Percentiles rank a stretch among this genome's conserved stretches.
These are phyloP conservation scores for Microcebus ravelobensis DNA, from an alignment of 2,113 vertebrate genomes.

Conservation along the genomic window DNA sequence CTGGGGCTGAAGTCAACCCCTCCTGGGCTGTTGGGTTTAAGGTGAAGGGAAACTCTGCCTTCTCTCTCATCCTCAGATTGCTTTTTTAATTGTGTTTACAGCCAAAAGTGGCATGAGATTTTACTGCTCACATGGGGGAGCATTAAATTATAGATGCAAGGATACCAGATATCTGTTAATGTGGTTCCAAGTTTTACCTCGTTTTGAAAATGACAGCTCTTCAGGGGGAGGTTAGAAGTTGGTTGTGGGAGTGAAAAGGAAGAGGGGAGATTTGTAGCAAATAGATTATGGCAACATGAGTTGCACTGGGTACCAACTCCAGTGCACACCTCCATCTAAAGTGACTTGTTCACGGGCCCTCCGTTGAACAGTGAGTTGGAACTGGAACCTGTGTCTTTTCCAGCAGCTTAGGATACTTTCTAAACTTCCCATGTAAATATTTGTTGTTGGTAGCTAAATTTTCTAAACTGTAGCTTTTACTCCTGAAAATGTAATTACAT, in stretches of 20 bases:
- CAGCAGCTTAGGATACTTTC: background rate
- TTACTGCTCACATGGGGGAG: background rate
- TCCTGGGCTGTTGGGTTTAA: background rate
- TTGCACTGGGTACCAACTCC: background rate
- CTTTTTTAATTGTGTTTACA: background rate
- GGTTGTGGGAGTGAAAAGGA: background rate
- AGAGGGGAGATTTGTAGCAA: background rate
- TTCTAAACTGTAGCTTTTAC: background rate
- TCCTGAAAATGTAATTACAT: background rate
- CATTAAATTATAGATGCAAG: background rate
- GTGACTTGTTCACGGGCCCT: background rate
- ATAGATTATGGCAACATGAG: background rate
- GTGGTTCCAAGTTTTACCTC: background rate
- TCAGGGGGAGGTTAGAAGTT: background rate
- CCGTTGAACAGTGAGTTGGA: background rate
- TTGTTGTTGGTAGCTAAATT: background rate
- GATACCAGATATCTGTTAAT: background rate
- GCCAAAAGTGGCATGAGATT: background rate
- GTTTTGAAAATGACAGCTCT: background rate
- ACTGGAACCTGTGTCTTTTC: background rate
- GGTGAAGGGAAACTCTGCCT: background rate
- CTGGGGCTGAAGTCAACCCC: background rate
- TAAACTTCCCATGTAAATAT: background rate
- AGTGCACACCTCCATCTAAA: background rate
- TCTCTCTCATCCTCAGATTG: background rate